Base-by-base conservation (phyloP, 2,797 vertebrate species). In the Limnodromus scolopaceus region DNA sequence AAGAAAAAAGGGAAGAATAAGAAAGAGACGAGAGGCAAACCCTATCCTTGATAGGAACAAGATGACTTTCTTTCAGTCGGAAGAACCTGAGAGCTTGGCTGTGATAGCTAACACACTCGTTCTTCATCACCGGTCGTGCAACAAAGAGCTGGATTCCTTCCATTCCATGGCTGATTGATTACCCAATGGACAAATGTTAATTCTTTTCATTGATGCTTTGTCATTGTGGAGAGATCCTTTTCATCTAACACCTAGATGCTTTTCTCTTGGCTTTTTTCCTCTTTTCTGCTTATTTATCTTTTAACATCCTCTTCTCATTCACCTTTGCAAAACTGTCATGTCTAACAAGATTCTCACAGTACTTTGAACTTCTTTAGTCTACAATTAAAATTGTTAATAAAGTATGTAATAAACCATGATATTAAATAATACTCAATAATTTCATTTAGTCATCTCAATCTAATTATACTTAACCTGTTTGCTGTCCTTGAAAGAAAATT, bases 171-270 rank as follows among this genome's bases (percentile, higher is more conserved):
- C 98, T 99, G 99, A 99, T 99, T 99, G 98, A 99, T 99, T 98
- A 98, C 98, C 98, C 98, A 97, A 97, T 95, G 98, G 98, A 99
- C 98, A 99, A 99, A 99, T 99, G 99, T 99, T 99, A 99, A 99
- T 99, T 99, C 98, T 99, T 99, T 99, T 99, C 98, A 98, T 98
- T 95, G 97, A 98, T 98, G 95, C 89, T 95, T 95, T 97, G 92
- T 96, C 97, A 96, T 85, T 95, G 82, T 90, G 86, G 72, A 95
- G 75, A 93, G 71, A 87, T 94, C 96, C 96, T 98, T 98, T 98
- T 98, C 97, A 98, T 98, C 97, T 98, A 96, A 98, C 97, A 98
- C 97, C 97, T 98, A 75, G 71, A 48, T 55, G 79, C 93, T 94
- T 96, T 98, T 93, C 46, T 55, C 78, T 68, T 8, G 4, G 38